A percentile compares a stretch with the other conserved stretches of the same genome.
Conservation (phyloP, 2,888 invertebrate genomes). For the Axea sp. region DNA sequence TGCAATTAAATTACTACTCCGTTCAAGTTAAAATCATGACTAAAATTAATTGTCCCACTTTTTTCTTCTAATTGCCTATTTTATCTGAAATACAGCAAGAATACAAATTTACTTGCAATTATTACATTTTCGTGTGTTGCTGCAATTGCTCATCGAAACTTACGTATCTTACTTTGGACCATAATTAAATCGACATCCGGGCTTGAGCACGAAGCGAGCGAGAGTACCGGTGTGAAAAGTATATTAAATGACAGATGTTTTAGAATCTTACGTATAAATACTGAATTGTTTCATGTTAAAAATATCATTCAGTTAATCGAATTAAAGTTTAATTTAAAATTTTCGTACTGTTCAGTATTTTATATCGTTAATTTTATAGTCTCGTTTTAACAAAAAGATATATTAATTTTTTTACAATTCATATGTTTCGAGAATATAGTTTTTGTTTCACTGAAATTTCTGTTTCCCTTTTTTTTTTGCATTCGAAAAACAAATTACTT, state of each 20-base stretch:
- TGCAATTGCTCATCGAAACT: slow-evolving; percentile 36
- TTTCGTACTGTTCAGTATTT: too few relatives aligned
- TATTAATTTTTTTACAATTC: too few relatives aligned
- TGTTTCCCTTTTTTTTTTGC: too few relatives aligned
- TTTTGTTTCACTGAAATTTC: too few relatives aligned
- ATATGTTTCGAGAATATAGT: too few relatives aligned
- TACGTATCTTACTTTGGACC: slow-evolving; percentile 29
- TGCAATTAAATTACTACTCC: slow-evolving; percentile 28
- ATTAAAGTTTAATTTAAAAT: too few relatives aligned
- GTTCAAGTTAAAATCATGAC: slow-evolving; percentile 26
- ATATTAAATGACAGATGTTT: slow-evolving; percentile 17
- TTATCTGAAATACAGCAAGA: slow-evolving; percentile 20
- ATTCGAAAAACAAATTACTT: too few relatives aligned
- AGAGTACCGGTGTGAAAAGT: slow-evolving; percentile 25
- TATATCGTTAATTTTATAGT: too few relatives aligned
- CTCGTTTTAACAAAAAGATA: too few relatives aligned
- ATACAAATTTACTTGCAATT: slow-evolving; percentile 41
- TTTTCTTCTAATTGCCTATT: slow-evolving; percentile 34
- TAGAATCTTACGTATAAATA: too few relatives aligned
- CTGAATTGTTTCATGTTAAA: too few relatives aligned
- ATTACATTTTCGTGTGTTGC: slow-evolving; percentile 53
- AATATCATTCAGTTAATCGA: too few relatives aligned
- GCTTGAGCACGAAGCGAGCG: slow-evolving; percentile 39
- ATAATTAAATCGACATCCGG: slow-evolving; percentile 53
- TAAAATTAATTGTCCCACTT: slow-evolving; percentile 43